phyloP scores from a whole-genome alignment of 2,113 vertebrate genomes.

The Lontra canadensis region DNA sequence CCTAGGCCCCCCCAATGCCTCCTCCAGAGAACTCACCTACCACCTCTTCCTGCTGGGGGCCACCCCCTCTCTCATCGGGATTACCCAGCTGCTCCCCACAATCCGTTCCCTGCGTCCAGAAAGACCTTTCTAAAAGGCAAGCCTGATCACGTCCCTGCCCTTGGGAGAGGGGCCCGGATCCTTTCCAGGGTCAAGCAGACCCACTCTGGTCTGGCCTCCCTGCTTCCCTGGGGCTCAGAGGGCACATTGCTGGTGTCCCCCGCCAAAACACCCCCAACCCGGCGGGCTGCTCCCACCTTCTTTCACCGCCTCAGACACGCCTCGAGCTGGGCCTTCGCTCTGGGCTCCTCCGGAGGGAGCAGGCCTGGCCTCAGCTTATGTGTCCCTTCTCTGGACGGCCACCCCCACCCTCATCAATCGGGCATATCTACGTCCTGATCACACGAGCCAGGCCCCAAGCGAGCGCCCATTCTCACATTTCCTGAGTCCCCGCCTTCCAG shows the following conservation, averaged over 20 bases:
- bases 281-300: not conserved
- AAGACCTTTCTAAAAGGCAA: not conserved
- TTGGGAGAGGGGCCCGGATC: not conserved
- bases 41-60: accelerated
- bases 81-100: accelerated
- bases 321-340: not conserved
- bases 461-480: not conserved
- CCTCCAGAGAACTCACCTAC: accelerated
- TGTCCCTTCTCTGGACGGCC: not conserved
- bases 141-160: not conserved
- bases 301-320: accelerated
- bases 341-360: accelerated
- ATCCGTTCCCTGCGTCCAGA: too few species aligned
- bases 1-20: not conserved
- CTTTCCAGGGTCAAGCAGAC: accelerated
- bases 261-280: too few species aligned
- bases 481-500: not conserved
- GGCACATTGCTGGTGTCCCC: accelerated
- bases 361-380: accelerated
- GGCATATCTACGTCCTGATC: accelerated
- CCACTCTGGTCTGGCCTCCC: not conserved
- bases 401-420: accelerated
- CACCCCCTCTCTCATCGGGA: not conserved
- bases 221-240: accelerated
- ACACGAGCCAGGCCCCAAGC: not conserved